Base-by-base conservation (phyloP, 2,888 invertebrate genomes). In the Drosophila imparisetae region DNA sequence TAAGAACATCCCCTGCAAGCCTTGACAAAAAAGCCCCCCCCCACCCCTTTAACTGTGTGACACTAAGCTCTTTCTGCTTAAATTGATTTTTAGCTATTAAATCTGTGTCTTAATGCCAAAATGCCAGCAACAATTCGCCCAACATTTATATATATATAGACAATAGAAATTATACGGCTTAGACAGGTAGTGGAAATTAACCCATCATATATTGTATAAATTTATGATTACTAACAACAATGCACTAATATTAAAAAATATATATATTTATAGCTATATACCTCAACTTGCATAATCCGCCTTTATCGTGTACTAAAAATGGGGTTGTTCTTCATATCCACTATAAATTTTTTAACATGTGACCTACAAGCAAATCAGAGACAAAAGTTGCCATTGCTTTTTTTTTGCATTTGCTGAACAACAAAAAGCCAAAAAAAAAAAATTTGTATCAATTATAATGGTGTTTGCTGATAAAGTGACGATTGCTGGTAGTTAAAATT, bases 31-130 rank as follows among this genome's bases (percentile, higher is more conserved):
- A 8, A 34, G 21, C n/a, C 38, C 29, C 29, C 27, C 27, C 48
- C 49, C 62, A 24, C 49, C 2, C 18, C 18, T 36, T 50, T 24
- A 24, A 34, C 72, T 6, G 45, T 52, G 50, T 52, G 70, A 71
- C 75, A 75, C 48, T 64, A 79, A 78, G 80, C 57, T 53, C 36
- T 34, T 45, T 58, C 45, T 24, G 50, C 34, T 77, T 80, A 50
- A 89, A 89, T 86, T 78, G 86, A 86, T 88, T 88, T 83, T 74
- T 67, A 88, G 80, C 71, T 66, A 67, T 75, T 75, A 70, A 88
- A 83, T 80, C 74, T 66, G 42, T 36, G 48, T 27, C 40, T 40
- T 24, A 55, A n/a, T 18, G 57, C 29, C 57, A 42, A 29, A 55
- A 40, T 3, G 30, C 10, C 27, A 13, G 6, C 24, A 29, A 49